Evolutionary conservation across 2,113 vertebrate species (phyloP), one percentile per base, ranked within the genome.

Genomic region (Aspiorhynchus laticeps): DNA sequence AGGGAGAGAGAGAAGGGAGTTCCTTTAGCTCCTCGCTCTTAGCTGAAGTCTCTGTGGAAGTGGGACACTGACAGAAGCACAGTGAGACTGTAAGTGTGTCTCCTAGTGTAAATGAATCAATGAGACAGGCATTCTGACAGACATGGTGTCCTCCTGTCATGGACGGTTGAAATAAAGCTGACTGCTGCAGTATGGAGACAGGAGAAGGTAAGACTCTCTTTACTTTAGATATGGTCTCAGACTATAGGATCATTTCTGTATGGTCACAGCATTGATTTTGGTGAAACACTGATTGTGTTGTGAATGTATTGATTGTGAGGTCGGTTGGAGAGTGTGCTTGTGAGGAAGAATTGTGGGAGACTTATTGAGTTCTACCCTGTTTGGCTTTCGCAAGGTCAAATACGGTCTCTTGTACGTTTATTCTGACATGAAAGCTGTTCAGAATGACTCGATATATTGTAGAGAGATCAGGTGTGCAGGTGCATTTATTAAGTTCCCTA

Each of bases 131-230:
- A 79, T 67, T 14, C 82, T 86, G 76, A 61, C 76, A 76, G 38
- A 79, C 53, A 38, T 75, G 65, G 53, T 74, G 85, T 75, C 38
- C 28, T 83, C 12, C 51, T 51, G 69, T 80, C 26, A 86, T 87
- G 89, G 89, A 83, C 33, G 75, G 85, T 28, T 87, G 80, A 84
- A 84, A 38, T 31, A 85, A 76, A 87, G 83, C 84, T 79, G 26
- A 63, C 53, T 73, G 15, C 9, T 61, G 26, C 86, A 82, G 53
- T 46, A 91, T 91, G 91, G 87, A 91, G 71, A 81, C 74, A 67
- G 56, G 73, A 78, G 85, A 90, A 82, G 91, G 91, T 91, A 91
- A 90, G 91, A 69, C 12, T 24, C 56, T 61, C 26, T 53, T 63
- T n/a, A 61, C 36, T 88, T 41, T 14, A 73, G 3, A 3, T 51